A percentile compares a stretch with the other conserved stretches of the same genome.
Conservation (phyloP, 2,888 invertebrate species). For the Archips crataeganus region DNA sequence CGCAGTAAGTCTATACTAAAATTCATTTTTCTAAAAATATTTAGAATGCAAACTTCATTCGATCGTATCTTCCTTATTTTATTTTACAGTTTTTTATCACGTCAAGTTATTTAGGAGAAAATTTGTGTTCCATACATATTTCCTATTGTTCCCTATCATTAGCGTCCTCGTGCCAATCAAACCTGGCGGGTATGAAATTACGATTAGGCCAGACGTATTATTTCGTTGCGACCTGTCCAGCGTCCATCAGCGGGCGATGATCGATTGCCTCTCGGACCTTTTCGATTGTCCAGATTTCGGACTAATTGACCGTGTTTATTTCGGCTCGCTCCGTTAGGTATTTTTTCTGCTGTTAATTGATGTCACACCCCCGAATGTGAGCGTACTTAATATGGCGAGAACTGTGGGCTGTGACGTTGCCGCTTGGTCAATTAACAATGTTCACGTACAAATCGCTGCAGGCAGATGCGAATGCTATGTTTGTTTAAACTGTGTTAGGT, state of each 20-base stretch:
- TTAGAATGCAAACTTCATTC: too few relatives aligned
- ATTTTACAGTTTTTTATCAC: too few relatives aligned
- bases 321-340: conserved; percentile 29
- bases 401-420: conserved; percentile 3
- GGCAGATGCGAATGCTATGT: too few relatives aligned
- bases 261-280: conserved; percentile 39
- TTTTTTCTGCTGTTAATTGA: conserved; percentile 37
- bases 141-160: conserved; percentile 11
- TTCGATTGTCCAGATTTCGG: conserved; percentile 48
- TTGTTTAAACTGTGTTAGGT: neutral
- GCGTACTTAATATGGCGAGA: conserved; percentile 22
- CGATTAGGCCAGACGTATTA: conserved; percentile 36
- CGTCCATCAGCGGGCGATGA: conserved; percentile 33
- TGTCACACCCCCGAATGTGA: conserved; percentile 22
- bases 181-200: conserved; percentile 37
- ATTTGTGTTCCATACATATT: too few relatives aligned
- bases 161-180: conserved; percentile 33
- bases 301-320: conserved; percentile 51
- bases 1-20: too few relatives aligned
- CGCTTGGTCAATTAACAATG: neutral
- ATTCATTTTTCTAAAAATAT: too few relatives aligned
- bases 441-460: too few relatives aligned
- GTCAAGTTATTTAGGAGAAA: too few relatives aligned
- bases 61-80: too few relatives aligned
- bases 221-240: conserved; percentile 31